A percentile compares a stretch with the other conserved stretches of the same genome.
Evolutionary conservation across 2,888 invertebrate species (phyloP).

Genomic region (Eristalinus aeneus): DNA sequence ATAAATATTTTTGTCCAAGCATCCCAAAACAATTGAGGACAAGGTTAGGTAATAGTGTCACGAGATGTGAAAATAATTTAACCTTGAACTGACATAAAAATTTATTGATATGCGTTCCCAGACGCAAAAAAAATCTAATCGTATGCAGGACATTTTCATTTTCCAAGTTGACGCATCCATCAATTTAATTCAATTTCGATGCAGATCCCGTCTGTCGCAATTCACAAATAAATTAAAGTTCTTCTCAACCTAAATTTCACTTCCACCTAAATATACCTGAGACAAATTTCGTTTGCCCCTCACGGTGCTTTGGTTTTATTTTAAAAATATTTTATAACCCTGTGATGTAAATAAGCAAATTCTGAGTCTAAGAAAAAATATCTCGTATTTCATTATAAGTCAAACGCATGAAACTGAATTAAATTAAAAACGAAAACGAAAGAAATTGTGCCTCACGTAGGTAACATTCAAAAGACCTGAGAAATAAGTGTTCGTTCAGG

Average conservation of each 20-base stretch:
- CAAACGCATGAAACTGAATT: no score
- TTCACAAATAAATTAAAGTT: background rate
- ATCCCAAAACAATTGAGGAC: background rate
- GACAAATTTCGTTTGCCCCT: background rate
- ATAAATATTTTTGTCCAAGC: no score
- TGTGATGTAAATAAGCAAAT: slow-evolving; percentile 1
- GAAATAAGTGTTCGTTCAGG: background rate
- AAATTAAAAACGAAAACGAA: background rate
- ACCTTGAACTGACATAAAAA: background rate
- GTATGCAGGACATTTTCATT: no score
- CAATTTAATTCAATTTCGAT: background rate
- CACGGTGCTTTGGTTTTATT: background rate
- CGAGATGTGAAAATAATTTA: no score
- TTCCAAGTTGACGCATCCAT: no score
- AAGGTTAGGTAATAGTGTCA: background rate
- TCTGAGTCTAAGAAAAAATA: background rate
- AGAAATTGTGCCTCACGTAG: background rate
- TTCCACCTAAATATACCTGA: background rate
- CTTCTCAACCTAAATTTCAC: no score
- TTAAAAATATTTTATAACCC: background rate
- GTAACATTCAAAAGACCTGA: background rate
- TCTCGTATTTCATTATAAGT: background rate
- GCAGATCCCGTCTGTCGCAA: background rate
- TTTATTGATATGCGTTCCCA: no score
- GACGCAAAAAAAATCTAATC: no score